Conservation (phyloP, 2,113 vertebrate genomes). For the Dermatemys mawii region DNA sequence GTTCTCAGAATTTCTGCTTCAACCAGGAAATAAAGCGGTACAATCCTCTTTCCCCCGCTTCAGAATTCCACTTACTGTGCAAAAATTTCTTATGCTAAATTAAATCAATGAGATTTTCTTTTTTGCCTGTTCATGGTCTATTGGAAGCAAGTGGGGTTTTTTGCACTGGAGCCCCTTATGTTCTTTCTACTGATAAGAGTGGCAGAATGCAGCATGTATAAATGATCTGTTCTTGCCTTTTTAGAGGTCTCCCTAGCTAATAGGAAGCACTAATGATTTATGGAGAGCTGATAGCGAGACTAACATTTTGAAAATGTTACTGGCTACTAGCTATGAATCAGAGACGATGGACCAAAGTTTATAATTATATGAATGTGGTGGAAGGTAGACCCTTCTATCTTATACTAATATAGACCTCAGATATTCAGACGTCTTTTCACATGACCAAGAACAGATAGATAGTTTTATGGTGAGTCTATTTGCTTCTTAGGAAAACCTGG, state of each 20-base stretch:
- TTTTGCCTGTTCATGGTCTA: neutral
- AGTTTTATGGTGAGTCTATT: too few relatives aligned
- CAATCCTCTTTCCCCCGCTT: neutral
- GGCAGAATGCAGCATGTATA: neutral
- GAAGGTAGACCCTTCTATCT: neutral
- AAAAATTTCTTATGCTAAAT: neutral
- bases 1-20: neutral
- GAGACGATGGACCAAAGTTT: neutral
- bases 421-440: neutral
- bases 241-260: neutral
- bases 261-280: neutral
- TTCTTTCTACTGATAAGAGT: neutral
- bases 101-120: rapidly evolving
- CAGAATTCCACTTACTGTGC: neutral
- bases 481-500: too few relatives aligned
- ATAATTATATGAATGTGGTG: rapidly evolving
- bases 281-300: neutral
- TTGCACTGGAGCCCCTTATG: neutral
- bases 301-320: neutral
- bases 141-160: neutral
- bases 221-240: neutral
- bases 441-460: too few relatives aligned
- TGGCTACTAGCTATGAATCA: neutral
- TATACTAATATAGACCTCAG: neutral
- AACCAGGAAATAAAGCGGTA: neutral